phyloP scores from a whole-genome alignment of 2,113 vertebrate species.

The Dasypus novemcinctus region DNA sequence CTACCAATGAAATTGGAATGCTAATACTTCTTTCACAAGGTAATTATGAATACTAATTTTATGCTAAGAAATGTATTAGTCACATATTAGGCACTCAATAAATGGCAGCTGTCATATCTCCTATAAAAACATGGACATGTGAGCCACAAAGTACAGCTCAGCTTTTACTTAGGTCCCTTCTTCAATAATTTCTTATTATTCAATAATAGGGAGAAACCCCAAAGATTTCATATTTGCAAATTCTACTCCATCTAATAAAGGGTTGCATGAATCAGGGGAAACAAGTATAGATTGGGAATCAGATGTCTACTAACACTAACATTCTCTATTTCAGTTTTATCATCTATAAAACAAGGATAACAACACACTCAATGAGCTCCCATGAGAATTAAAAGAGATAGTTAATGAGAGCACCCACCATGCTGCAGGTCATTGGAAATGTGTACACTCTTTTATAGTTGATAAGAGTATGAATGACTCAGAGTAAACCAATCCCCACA shows the following conservation, averaged over 20 bases:
- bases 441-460: not conserved
- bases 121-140: not conserved
- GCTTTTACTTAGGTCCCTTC: slow-evolving; percentile 1
- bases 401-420: not conserved
- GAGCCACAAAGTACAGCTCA: not conserved
- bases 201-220: not conserved
- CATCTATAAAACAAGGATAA: not conserved
- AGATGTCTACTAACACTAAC: not conserved
- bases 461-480: not conserved
- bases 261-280: not conserved
- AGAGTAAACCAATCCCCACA: not conserved
- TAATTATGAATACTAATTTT: not conserved
- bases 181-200: slow-evolving; percentile 5
- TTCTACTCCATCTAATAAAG: not conserved
- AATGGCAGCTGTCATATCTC: not conserved
- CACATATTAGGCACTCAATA: not conserved
- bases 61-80: not conserved
- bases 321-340: slow-evolving; percentile 31
- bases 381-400: not conserved
- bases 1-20: not conserved
- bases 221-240: slow-evolving; percentile 2
- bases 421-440: not conserved
- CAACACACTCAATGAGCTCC: not conserved
- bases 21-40: not conserved
- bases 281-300: not conserved